These are phyloP conservation scores for Spea multiplicata DNA, from an alignment of 2,113 vertebrate species.

Conservation along the genomic window DNA sequence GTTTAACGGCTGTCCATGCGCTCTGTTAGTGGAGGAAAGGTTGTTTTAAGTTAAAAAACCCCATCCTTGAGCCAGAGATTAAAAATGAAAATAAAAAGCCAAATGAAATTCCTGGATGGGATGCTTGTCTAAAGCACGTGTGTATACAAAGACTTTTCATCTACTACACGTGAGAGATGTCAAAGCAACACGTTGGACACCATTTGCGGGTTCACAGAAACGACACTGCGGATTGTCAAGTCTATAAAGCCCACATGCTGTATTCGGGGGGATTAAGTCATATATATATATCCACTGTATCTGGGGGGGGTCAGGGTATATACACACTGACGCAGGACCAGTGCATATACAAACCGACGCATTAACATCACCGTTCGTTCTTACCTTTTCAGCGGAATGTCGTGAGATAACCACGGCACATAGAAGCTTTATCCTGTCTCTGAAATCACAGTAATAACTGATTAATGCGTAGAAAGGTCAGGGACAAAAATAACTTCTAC, in stretches of 20 bases:
- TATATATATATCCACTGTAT: too few relatives aligned
- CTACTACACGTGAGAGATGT: constrained; percentile 16
- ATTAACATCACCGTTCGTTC: too few relatives aligned
- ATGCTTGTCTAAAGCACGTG: constrained; percentile 5
- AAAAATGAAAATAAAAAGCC: constrained; percentile 15
- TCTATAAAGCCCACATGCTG: too few relatives aligned
- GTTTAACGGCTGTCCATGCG: neutral
- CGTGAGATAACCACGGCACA: too few relatives aligned
- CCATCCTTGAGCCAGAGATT: neutral
- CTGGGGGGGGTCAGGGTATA: too few relatives aligned
- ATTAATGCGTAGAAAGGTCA: too few relatives aligned
- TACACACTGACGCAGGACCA: too few relatives aligned
- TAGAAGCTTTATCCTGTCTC: too few relatives aligned
- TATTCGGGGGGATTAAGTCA: neutral
- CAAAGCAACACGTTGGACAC: neutral
- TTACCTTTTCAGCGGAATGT: too few relatives aligned
- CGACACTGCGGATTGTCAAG: neutral
- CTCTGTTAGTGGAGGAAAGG: constrained; percentile 23
- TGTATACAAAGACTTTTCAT: neutral
- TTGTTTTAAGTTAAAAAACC: constrained; percentile 1
- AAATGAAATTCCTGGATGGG: neutral
- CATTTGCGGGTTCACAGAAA: neutral
- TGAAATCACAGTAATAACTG: too few relatives aligned
- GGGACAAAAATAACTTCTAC: too few relatives aligned
- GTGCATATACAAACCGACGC: too few relatives aligned